Base-by-base conservation (phyloP, 2,797 vertebrate species). In the Apogon hyalosoma region DNA sequence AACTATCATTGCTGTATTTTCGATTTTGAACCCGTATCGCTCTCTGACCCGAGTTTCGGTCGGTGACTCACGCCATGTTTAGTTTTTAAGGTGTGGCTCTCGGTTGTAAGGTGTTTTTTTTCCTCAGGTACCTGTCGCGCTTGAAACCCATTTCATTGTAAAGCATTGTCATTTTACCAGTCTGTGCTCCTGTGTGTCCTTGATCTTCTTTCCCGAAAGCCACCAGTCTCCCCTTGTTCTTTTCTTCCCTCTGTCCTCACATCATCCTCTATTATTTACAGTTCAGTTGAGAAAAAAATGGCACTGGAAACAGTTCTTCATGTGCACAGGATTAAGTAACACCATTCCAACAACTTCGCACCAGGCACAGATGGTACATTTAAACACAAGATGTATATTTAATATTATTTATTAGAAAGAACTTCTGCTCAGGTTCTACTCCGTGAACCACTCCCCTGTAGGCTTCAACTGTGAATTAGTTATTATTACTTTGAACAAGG, bases 21-120 rank as follows among this genome's bases (percentile, higher is more conserved):
- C 42, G n/a, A 1, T 54, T 8, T 8, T 14, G 15, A 33, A 4
- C 0, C 7, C 1, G 33, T 38, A 7, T 60, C 15, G 59, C 8
- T 78, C 42, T 72, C 43, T 76, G 33, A 79, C 69, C 72, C 6
- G 83, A 92, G 92, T 94, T 94, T 94, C 92, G 90, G 84, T 89
- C 80, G 72, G 65, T 85, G 84, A 90, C 71, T 82, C 80, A 85
- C 91, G 87, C 86, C 90, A 88, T 92, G 63, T 91, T 89, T 70
- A n/a, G 70, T 73, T 75, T 66, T 53, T 81, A 87, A 93, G 93
- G 92, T 93, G 93, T 94, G 92, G 92, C 88, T 77, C 72, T 6
- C 1, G 19, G 3, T 19, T 55, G 46, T 54, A 79, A 91, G 90
- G 91, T 93, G 86, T 74, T 74, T 64, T 57, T 33, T 12, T 2